A percentile compares a stretch with the other conserved stretches of the same genome.
phyloP scores from a whole-genome alignment of 1,140 invertebrate genomes.

The Rhyacophila brunnea region DNA sequence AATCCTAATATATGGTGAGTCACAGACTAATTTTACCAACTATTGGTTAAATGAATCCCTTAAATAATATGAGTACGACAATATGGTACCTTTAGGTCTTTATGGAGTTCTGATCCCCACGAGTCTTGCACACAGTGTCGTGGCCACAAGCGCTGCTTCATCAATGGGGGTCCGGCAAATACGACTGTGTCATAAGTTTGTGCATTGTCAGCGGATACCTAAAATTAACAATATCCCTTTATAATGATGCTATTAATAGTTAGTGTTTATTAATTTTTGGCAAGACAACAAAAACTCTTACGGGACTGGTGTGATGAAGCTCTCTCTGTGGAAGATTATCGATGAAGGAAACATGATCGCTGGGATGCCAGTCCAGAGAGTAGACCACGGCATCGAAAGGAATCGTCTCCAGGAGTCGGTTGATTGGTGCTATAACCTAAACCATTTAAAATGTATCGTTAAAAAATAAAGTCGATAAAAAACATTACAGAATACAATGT shows the following conservation, averaged over 20 bases:
- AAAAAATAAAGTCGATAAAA: too few species aligned
- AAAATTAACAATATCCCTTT: slow-evolving; percentile 3
- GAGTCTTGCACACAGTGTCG: slow-evolving; percentile 92
- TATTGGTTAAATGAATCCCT: too few species aligned
- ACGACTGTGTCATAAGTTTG: slow-evolving; percentile 87
- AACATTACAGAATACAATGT: too few species aligned
- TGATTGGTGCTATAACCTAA: slow-evolving; percentile 87
- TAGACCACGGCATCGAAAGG: slow-evolving; percentile 93
- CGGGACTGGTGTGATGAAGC: slow-evolving; percentile 66
- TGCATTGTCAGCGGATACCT: slow-evolving; percentile 69
- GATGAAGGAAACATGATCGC: slow-evolving; percentile 94
- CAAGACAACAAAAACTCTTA: slow-evolving; percentile 40
- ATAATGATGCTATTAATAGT: too few species aligned
- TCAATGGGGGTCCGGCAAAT: slow-evolving; percentile 81
- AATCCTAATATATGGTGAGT: too few species aligned
- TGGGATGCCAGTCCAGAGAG: slow-evolving; percentile 96
- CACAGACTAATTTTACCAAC: too few species aligned
- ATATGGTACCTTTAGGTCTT: slow-evolving; percentile 87
- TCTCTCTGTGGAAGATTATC: slow-evolving; percentile 79
- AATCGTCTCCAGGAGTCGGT: slow-evolving; percentile 80
- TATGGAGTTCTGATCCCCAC: slow-evolving; percentile 91
- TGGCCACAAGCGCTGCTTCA: slow-evolving; percentile 90
- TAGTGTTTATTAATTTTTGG: too few species aligned
- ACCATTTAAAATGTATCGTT: slow-evolving; percentile 6
- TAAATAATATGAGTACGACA: not conserved